phyloP scores from a whole-genome alignment of 2,113 vertebrate species.

The Numenius arquata region DNA sequence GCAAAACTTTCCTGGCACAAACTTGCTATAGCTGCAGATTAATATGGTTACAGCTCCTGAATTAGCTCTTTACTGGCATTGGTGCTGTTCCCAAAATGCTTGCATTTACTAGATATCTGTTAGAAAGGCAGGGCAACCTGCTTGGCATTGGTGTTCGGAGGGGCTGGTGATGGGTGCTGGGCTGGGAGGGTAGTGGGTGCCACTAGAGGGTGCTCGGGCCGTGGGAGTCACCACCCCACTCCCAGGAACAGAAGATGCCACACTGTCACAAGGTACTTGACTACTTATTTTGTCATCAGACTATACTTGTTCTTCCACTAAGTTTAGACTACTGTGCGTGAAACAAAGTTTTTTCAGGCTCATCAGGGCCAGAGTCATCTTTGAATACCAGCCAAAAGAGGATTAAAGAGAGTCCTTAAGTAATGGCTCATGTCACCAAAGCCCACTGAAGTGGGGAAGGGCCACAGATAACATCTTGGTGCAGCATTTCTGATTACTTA shows the following conservation, averaged over 20 bases:
- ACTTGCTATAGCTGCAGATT: neutral
- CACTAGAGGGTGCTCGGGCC: neutral
- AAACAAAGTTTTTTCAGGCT: neutral
- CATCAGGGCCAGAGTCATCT: neutral
- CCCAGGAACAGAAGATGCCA: neutral
- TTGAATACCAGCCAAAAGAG: neutral
- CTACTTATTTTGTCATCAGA: neutral
- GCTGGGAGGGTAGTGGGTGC: neutral
- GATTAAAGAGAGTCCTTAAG: neutral
- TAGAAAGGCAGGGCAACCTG: neutral
- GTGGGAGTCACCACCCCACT: neutral
- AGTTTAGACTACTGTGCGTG: neutral
- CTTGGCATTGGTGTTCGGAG: neutral
- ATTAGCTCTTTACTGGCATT: neutral
- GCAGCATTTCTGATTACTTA: neutral
- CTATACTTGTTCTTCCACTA: neutral
- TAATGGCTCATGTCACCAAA: neutral
- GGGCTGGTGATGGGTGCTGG: accelerated
- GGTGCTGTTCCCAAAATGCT: neutral
- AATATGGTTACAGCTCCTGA: neutral
- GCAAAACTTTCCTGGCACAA: neutral
- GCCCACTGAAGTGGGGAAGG: neutral
- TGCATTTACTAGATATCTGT: neutral
- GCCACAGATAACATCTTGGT: neutral
- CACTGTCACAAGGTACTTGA: accelerated